These are phyloP conservation scores for Tetrapedia diversipes DNA, from an alignment of 2,888 invertebrate genomes.

Conservation along the genomic window DNA sequence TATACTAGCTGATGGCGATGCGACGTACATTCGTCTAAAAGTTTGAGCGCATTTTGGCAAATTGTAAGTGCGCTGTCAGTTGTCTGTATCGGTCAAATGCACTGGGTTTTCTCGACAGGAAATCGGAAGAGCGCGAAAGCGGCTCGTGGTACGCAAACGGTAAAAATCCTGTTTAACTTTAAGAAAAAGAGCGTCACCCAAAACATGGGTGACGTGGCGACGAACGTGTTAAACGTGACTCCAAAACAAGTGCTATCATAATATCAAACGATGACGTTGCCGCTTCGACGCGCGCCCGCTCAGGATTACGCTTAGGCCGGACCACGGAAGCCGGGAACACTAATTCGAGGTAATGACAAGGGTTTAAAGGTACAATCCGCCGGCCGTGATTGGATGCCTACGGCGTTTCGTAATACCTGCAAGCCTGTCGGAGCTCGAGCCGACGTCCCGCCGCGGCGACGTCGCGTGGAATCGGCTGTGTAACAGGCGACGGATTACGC, in stretches of 20 bases:
- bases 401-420: constrained; percentile 75
- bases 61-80: no score
- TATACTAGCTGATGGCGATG: no score
- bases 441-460: constrained; percentile 69
- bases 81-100: no score
- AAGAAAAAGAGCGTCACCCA: no score
- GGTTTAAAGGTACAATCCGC: constrained; percentile 70
- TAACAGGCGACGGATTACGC: constrained; percentile 70
- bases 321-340: constrained; percentile 61
- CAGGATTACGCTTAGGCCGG: constrained; percentile 68
- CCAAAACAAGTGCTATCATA: constrained; percentile 34
- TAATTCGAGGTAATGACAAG: constrained; percentile 74
- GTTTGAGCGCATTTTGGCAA: no score
- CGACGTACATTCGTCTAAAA: no score
- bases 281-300: constrained; percentile 43
- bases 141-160: no score
- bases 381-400: constrained; percentile 74
- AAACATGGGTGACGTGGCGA: no score
- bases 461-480: constrained; percentile 66
- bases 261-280: constrained; percentile 70
- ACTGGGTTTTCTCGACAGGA: no score
- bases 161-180: no score
- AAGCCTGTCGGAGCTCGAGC: constrained; percentile 67
- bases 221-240: constrained; percentile 11
- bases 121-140: no score